phyloP scores from a whole-genome alignment of 2,888 invertebrate genomes.

The Phyto melanocephala region DNA sequence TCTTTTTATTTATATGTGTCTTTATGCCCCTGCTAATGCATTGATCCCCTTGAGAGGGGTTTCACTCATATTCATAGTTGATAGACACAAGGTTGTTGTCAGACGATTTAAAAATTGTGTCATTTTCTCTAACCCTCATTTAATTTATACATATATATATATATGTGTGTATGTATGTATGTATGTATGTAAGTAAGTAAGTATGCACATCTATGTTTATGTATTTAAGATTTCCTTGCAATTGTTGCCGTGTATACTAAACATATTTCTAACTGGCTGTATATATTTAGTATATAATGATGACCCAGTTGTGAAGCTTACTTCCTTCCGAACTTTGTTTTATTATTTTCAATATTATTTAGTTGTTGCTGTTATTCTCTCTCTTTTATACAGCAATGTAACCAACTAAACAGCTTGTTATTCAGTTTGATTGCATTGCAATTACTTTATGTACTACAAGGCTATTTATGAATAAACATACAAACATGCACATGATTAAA shows the following conservation, averaged over 20 bases:
- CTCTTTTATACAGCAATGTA: not conserved
- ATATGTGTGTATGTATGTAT: too few species aligned
- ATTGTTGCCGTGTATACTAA: too few species aligned
- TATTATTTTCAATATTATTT: constrained; percentile 27
- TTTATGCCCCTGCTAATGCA: not conserved
- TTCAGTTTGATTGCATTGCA: constrained; percentile 49
- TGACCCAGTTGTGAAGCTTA: constrained; percentile 58
- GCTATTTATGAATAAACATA: constrained; percentile 17
- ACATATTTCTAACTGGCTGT: too few species aligned
- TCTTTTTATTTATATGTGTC: too few species aligned
- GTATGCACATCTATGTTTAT: not conserved
- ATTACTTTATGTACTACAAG: constrained; percentile 58
- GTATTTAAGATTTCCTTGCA: too few species aligned
- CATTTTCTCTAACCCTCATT: constrained; percentile 44
- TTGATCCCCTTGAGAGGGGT: constrained; percentile 15
- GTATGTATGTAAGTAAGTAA: not conserved
- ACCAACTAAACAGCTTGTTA: constrained; percentile 22
- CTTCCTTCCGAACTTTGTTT: constrained; percentile 61
- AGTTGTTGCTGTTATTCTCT: constrained; percentile 6
- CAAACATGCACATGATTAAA: not conserved
- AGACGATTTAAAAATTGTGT: constrained; percentile 51
- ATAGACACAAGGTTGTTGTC: constrained; percentile 32
- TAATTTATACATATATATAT: not conserved
- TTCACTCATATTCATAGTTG: not conserved
- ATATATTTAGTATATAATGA: constrained; percentile 23